Evolutionary conservation across 2,888 invertebrate genomes (phyloP), one percentile per base, ranked within the genome.

Genomic region (Agrenia bidenticulata): DNA sequence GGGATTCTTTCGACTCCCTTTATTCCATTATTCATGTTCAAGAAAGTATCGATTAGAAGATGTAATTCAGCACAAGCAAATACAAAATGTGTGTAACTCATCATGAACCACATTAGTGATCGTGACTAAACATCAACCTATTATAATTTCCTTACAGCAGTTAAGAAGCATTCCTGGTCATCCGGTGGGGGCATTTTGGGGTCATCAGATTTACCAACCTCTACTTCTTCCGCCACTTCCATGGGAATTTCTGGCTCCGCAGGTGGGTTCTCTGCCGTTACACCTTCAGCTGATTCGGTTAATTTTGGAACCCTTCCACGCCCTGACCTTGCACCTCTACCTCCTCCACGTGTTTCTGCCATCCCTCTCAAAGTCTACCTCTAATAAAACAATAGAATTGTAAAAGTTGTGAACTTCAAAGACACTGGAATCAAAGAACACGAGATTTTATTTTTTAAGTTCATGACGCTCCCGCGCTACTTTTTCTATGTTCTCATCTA

Each of bases 121-220:
- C 27, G 9, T 24, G 19, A 32, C 15, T n/a, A 54, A 4, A 37
- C 2, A 19, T 59, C 2, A 32, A 37, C 26, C n/a, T 21, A 42
- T 54, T 23, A 41, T 15, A 54, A n/a, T n/a, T 17, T 53, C 17
- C 32, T 37, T 21, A 56, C 55, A 39, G 39, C 27, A 42, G 54
- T 54, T 11, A 54, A 27, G n/a, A 54, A 27, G 32, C 4, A 5
- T 41, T 17, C 32, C 15, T 13, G 27, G 37, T 57, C 56, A 4
- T 13, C 41, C 2, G 41, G 41, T 9, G 41, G 37, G 19, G n/a
- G 15, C 37, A n/a, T 26, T 9, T 55, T 37, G 11, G 37, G 23
- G 19, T 27, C 55, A 27, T 17, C 27, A 27, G 56, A 39, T 17
- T 55, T 55, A 5, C 17, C 17, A 51, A 21, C 17, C 7, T 24